A percentile compares a stretch with the other conserved stretches of the same genome.
Conservation (phyloP, 2,113 vertebrate genomes). For the Protomyctophum bolini region DNA sequence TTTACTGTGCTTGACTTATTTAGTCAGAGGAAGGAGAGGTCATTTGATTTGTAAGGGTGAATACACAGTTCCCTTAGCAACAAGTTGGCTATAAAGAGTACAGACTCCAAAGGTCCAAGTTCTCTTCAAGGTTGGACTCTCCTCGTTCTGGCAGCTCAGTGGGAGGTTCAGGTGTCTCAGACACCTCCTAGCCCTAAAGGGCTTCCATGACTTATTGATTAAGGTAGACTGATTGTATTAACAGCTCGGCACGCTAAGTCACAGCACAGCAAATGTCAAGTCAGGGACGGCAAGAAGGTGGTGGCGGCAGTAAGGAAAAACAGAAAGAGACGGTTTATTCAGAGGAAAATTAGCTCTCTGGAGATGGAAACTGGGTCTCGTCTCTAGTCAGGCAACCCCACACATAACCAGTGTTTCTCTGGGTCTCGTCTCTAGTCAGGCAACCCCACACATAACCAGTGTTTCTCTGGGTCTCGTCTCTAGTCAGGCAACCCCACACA, state of each 20-base stretch:
- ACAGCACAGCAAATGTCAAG: slow-evolving; percentile 28
- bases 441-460: no score
- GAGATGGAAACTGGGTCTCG: slow-evolving; percentile 68
- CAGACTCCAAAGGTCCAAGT: background rate
- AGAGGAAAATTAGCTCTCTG: slow-evolving; percentile 42
- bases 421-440: no score
- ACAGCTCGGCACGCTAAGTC: slow-evolving; percentile 2
- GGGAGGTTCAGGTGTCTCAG: slow-evolving; percentile 9
- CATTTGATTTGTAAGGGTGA: background rate
- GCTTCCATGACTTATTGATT: slow-evolving; percentile 26
- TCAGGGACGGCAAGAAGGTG: slow-evolving; percentile 43
- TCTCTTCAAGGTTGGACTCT: background rate
- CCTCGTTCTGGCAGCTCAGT: background rate
- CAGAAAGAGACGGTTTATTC: slow-evolving; percentile 20
- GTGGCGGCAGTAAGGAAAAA: slow-evolving; percentile 20
- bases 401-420: no score
- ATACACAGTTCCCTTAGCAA: background rate
- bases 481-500: no score
- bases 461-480: no score
- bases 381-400: slow-evolving; percentile 9
- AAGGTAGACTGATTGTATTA: slow-evolving; percentile 25
- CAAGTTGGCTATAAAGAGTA: no score
- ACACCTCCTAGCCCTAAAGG: slow-evolving; percentile 7
- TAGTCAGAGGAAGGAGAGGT: background rate
- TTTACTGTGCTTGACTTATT: background rate